Percentiles rank a stretch among this genome's conserved stretches.
These are phyloP conservation scores for Eupithecia centaureata DNA, from an alignment of 2,888 invertebrate species.

Conservation along the genomic window DNA sequence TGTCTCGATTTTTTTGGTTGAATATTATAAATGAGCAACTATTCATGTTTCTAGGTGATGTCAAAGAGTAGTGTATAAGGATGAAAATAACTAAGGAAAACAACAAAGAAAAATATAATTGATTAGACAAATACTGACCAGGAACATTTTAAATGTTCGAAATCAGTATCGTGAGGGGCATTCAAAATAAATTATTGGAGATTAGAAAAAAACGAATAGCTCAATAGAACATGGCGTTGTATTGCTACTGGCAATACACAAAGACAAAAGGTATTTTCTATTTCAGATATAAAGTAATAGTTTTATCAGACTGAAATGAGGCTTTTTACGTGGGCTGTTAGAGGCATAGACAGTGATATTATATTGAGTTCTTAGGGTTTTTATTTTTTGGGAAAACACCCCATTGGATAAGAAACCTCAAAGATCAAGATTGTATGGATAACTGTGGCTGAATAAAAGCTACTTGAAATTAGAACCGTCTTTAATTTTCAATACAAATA, in stretches of 20 bases:
- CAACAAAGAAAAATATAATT: slow-evolving; percentile 13
- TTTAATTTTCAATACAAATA: neutral
- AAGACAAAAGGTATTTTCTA: neutral
- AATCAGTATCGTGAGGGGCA: neutral
- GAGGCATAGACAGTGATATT: neutral
- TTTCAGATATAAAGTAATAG: too few species aligned
- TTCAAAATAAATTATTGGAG: neutral
- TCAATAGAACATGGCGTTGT: neutral
- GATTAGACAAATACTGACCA: slow-evolving; percentile 15
- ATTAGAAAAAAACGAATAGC: neutral
- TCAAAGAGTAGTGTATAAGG: slow-evolving; percentile 14
- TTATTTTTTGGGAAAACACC: neutral
- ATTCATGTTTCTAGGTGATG: slow-evolving; percentile 22
- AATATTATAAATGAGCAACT: neutral
- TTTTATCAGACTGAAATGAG: neutral
- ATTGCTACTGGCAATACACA: neutral
- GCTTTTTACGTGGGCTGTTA: neutral
- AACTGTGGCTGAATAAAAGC: neutral
- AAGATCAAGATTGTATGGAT: neutral
- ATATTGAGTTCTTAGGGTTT: neutral
- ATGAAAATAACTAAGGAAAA: slow-evolving; percentile 5
- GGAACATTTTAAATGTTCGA: slow-evolving; percentile 13
- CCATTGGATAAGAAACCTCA: neutral
- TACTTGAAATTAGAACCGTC: neutral
- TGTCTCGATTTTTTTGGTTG: neutral